Percentiles rank a stretch among this genome's conserved stretches.
These are phyloP conservation scores for Glaucopsyche alexis DNA, from an alignment of 2,888 invertebrate species.

Conservation along the genomic window DNA sequence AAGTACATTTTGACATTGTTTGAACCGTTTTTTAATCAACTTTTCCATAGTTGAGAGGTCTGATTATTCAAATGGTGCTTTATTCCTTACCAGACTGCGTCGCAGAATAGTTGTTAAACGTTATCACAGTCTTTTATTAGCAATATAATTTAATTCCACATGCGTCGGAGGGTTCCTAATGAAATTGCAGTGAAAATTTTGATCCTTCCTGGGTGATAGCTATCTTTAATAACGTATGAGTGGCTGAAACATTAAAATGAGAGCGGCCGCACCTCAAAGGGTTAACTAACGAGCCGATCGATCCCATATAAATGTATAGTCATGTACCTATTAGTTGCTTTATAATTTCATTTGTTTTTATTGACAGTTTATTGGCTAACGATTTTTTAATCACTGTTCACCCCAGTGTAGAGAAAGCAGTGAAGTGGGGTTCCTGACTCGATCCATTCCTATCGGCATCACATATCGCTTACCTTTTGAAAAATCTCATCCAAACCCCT, in stretches of 20 bases:
- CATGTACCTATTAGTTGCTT: slow-evolving; percentile 22
- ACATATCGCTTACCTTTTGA: no score
- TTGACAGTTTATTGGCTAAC: neutral
- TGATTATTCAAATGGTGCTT: neutral
- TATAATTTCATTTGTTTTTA: slow-evolving; percentile 26
- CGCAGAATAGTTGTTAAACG: neutral
- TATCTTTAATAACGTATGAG: slow-evolving; percentile 77
- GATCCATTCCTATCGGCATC: no score
- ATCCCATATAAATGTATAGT: slow-evolving; percentile 35
- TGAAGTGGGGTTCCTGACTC: no score
- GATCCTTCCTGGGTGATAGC: slow-evolving; percentile 72
- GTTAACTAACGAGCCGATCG: slow-evolving; percentile 46
- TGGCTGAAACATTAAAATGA: slow-evolving; percentile 68
- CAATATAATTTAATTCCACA: slow-evolving; percentile 23
- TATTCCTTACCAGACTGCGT: neutral
- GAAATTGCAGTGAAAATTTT: slow-evolving; percentile 71
- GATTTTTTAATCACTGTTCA: no score
- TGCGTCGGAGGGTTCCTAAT: slow-evolving; percentile 49
- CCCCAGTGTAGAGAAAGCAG: no score
- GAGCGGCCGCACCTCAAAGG: slow-evolving; percentile 61
- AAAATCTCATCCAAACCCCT: no score
- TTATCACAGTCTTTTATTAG: slow-evolving; percentile 14
- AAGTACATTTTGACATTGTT: neutral
- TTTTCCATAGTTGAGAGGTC: neutral
- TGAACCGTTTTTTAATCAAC: neutral